Conservation (phyloP, 1,140 invertebrate species). For the Argopecten irradians region DNA sequence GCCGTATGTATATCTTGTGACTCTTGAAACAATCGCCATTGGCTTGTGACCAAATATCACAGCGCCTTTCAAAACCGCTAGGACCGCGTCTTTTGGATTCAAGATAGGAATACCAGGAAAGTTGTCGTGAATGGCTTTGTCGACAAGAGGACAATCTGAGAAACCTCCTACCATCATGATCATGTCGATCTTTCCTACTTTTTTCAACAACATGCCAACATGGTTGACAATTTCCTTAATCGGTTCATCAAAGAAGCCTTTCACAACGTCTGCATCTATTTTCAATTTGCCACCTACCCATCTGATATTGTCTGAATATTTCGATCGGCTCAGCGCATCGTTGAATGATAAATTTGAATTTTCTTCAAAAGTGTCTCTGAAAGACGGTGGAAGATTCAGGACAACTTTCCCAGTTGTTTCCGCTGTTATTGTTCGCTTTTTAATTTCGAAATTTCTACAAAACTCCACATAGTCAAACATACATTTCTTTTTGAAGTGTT, state of each 20-base stretch:
- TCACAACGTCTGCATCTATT: constrained; percentile 28
- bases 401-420: neutral
- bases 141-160: constrained; percentile 41
- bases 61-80: constrained; percentile 44
- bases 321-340: neutral
- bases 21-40: neutral
- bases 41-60: constrained; percentile 47
- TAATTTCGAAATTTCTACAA: constrained; percentile 43
- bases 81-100: constrained; percentile 28
- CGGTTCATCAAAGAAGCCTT: constrained; percentile 35
- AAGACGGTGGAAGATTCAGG: neutral
- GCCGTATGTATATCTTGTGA: constrained; percentile 35
- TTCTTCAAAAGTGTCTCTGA: neutral
- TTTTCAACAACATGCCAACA: constrained; percentile 25
- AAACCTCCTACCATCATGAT: constrained; percentile 54
- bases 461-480: constrained; percentile 30
- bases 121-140: constrained; percentile 24
- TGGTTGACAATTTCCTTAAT: constrained; percentile 28
- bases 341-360: neutral
- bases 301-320: neutral
- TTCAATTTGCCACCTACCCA: neutral
- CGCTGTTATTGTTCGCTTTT: constrained; percentile 27
- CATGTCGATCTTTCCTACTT: neutral
- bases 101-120: constrained; percentile 33
- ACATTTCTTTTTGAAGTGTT: constrained; percentile 3